These are phyloP conservation scores for Andricus grossulariae DNA, from an alignment of 1,140 invertebrate genomes.

Conservation along the genomic window DNA sequence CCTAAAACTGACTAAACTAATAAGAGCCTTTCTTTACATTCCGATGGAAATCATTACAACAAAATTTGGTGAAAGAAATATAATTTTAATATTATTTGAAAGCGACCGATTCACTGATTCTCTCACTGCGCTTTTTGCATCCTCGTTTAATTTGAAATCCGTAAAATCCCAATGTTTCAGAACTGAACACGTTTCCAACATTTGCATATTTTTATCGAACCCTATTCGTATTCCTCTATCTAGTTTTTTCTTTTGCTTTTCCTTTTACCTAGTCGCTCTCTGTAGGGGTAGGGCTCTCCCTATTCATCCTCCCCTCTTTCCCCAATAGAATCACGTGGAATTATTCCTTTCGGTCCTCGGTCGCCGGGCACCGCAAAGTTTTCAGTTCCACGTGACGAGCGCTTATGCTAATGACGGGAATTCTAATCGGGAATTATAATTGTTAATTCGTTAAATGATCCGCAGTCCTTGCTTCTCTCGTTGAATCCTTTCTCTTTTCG, in stretches of 20 bases:
- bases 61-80: too few relatives aligned
- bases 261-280: background rate
- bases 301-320: slow-evolving; percentile 16
- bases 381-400: slow-evolving; percentile 61
- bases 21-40: too few relatives aligned
- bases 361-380: slow-evolving; percentile 56
- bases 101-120: too few relatives aligned
- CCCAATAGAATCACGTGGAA: slow-evolving; percentile 40
- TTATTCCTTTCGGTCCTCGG: slow-evolving; percentile 54
- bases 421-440: slow-evolving; percentile 73
- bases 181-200: background rate
- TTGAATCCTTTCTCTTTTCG: slow-evolving; percentile 45
- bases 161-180: background rate
- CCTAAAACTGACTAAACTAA: too few relatives aligned
- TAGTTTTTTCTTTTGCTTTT: background rate
- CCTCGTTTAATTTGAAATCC: background rate
- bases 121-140: too few relatives aligned
- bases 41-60: too few relatives aligned
- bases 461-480: slow-evolving; percentile 51
- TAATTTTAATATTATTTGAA: too few relatives aligned
- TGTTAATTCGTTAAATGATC: slow-evolving; percentile 74
- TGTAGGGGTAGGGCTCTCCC: background rate
- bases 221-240: slow-evolving; percentile 6
- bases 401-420: slow-evolving; percentile 71
- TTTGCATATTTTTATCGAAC: slow-evolving; percentile 28